Percentiles rank a stretch among this genome's conserved stretches.
phyloP scores from a whole-genome alignment of 2,888 invertebrate genomes.

The Xylota sylvarum region DNA sequence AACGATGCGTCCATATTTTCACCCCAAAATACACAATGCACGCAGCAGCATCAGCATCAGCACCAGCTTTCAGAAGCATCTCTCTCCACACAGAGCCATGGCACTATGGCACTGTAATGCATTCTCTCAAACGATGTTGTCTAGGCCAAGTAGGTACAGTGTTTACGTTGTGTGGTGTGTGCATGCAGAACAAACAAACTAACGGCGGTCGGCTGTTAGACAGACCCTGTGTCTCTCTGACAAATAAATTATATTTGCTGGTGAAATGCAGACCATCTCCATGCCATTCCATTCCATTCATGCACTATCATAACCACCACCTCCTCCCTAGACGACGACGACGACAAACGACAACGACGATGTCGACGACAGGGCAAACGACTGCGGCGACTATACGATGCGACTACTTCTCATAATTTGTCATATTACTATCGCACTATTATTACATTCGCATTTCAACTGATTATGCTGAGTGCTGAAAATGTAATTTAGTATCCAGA shows the following conservation, averaged over 20 bases:
- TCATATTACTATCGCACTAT: slow-evolving; percentile 79
- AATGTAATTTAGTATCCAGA: slow-evolving; percentile 78
- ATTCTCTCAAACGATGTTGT: slow-evolving; percentile 45
- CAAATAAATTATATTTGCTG: slow-evolving; percentile 71
- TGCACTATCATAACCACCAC: slow-evolving; percentile 22
- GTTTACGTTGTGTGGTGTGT: slow-evolving; percentile 43
- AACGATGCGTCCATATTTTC: slow-evolving; percentile 63
- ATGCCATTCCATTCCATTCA: slow-evolving; percentile 1
- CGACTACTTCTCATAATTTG: slow-evolving; percentile 78
- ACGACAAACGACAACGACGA: slow-evolving; percentile 28
- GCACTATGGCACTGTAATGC: slow-evolving; percentile 39
- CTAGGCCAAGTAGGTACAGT: slow-evolving; percentile 33
- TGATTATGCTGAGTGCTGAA: slow-evolving; percentile 78
- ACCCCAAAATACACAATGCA: slow-evolving; percentile 52
- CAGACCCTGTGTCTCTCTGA: slow-evolving; percentile 50
- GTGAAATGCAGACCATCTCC: slow-evolving; percentile 53
- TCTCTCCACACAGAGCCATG: slow-evolving; percentile 28
- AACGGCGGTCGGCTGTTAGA: slow-evolving; percentile 33
- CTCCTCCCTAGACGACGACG: slow-evolving; percentile 29
- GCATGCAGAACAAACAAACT: slow-evolving; percentile 37
- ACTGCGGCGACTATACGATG: slow-evolving; percentile 49
- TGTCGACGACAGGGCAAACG: slow-evolving; percentile 41
- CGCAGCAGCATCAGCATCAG: slow-evolving; percentile 13
- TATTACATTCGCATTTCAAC: slow-evolving; percentile 78
- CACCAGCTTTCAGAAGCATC: slow-evolving; percentile 53